A percentile compares a stretch with the other conserved stretches of the same genome.
phyloP scores from a whole-genome alignment of 2,113 vertebrate genomes.

The Microtus pennsylvanicus region DNA sequence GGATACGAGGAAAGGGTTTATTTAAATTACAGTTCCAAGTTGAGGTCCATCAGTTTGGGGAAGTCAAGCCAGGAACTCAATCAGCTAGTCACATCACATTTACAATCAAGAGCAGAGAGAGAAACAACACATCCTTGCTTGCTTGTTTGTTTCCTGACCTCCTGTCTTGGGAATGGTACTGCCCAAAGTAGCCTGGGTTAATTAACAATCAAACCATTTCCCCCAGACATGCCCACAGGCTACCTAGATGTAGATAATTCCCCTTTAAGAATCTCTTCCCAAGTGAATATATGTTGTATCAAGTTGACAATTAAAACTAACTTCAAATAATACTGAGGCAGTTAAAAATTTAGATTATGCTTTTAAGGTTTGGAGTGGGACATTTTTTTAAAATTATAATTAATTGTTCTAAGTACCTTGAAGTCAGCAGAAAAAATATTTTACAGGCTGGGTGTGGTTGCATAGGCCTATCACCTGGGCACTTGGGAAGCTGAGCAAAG shows the following conservation, averaged over 20 bases:
- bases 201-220: background rate
- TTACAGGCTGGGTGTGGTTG: too few species aligned
- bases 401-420: slow-evolving; percentile 27
- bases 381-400: background rate
- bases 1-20: background rate
- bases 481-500: background rate
- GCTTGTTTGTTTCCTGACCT: background rate
- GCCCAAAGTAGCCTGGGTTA: background rate
- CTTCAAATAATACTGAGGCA: background rate
- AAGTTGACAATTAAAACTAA: background rate
- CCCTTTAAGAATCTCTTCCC: background rate
- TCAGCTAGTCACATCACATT: too few species aligned
- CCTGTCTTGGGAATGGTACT: background rate
- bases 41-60: background rate
- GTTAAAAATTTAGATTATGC: slow-evolving; percentile 39
- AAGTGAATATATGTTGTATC: background rate
- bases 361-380: background rate
- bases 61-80: background rate
- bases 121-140: background rate
- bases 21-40: background rate
- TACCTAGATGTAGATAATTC: background rate
- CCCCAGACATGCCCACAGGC: background rate
- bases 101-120: background rate
- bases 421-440: background rate
- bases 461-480: background rate